Conservation (phyloP, 2,888 invertebrate genomes). For the Andrena dorsata region DNA sequence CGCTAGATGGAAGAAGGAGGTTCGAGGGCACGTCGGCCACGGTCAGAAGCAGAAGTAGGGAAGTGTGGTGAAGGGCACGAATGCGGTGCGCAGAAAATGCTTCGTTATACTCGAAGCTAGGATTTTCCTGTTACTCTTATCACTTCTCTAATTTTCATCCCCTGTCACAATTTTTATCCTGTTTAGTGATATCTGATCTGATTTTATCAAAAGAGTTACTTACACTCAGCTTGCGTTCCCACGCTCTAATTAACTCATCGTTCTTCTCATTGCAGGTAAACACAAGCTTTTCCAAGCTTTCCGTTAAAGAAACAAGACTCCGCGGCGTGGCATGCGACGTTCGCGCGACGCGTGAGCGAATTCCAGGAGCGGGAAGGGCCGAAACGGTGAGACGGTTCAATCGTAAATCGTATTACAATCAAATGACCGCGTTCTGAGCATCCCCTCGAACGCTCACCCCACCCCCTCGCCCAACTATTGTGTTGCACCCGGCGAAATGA, state of each 20-base stretch:
- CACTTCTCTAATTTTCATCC: neutral
- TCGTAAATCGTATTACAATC: constrained; percentile 80
- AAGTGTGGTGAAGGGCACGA: neutral
- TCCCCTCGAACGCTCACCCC: constrained; percentile 53
- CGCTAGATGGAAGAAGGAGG: constrained; percentile 38
- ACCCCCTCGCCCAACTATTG: constrained; percentile 74
- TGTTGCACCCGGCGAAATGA: constrained; percentile 78
- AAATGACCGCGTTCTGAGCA: constrained; percentile 71
- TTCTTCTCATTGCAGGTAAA: constrained; percentile 55
- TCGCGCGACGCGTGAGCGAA: constrained; percentile 67
- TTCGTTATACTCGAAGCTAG: neutral
- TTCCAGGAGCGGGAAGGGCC: constrained; percentile 38
- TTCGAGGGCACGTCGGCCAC: no score
- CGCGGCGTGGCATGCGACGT: neutral
- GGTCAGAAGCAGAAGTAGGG: neutral
- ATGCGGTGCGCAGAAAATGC: neutral
- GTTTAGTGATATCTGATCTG: no score
- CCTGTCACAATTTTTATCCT: no score
- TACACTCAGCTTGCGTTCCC: neutral
- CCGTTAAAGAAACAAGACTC: neutral
- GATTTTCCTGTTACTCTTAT: no score
- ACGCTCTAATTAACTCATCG: neutral
- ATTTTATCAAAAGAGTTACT: no score
- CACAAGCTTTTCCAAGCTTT: neutral
- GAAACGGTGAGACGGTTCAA: constrained; percentile 58